Evolutionary conservation across 1,140 invertebrate genomes (phyloP).

Genomic region (Lineus longissimus): DNA sequence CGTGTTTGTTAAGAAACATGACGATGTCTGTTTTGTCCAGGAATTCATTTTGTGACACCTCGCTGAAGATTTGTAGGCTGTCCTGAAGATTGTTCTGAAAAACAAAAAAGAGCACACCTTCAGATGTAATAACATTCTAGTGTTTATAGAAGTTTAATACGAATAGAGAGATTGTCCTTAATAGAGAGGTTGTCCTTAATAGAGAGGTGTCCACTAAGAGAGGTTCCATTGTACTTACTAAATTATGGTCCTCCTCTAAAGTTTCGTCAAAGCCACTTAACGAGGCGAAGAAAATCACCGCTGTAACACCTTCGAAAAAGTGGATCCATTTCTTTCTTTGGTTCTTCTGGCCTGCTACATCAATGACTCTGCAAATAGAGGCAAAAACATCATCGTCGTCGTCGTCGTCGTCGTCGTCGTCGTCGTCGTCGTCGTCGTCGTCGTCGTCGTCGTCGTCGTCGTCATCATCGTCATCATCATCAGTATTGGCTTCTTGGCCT

Average conservation of each 20-base stretch:
- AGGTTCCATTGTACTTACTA: too few species aligned
- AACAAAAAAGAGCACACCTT: neutral
- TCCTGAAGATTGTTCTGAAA: slow-evolving; percentile 38
- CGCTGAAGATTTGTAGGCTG: slow-evolving; percentile 39
- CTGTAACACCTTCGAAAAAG: slow-evolving; percentile 53
- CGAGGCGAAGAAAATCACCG: slow-evolving; percentile 53
- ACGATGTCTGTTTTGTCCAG: slow-evolving; percentile 42
- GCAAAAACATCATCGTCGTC: too few species aligned
- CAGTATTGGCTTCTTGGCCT: too few species aligned
- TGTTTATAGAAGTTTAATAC: too few species aligned
- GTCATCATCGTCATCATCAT: too few species aligned
- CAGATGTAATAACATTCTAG: too few species aligned
- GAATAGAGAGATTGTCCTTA: too few species aligned
- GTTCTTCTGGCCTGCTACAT: slow-evolving; percentile 48
- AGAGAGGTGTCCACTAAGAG: too few species aligned
- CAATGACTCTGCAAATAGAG: slow-evolving; percentile 29
- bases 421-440: too few species aligned
- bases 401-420: too few species aligned
- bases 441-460: too few species aligned
- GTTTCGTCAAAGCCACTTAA: slow-evolving; percentile 43
- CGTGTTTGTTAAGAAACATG: slow-evolving; percentile 43
- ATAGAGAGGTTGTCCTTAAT: too few species aligned
- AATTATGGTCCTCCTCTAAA: slow-evolving; percentile 35
- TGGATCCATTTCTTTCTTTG: slow-evolving; percentile 53
- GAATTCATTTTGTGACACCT: slow-evolving; percentile 38